A percentile compares a stretch with the other conserved stretches of the same genome.
Evolutionary conservation across 2,888 invertebrate genomes (phyloP).

Genomic region (Scotopteryx bipunctaria): DNA sequence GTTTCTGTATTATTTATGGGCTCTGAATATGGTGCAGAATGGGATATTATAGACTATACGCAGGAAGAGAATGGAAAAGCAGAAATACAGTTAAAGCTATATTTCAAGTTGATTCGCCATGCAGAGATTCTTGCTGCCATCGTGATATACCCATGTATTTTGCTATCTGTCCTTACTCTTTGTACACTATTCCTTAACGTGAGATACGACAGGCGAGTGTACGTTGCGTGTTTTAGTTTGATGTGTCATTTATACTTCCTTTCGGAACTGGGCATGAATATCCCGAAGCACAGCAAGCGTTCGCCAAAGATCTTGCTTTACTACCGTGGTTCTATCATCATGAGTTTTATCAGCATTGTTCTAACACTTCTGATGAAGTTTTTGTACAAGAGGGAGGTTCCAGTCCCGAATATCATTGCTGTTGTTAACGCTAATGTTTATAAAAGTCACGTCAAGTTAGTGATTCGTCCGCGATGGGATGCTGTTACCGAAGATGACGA

Average conservation of each 20-base stretch:
- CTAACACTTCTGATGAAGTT: conserved; percentile 18
- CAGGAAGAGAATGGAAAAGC: conserved; percentile 13
- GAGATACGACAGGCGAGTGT: conserved; percentile 28
- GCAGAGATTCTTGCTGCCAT: conserved; percentile 28
- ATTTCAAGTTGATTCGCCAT: conserved; percentile 34
- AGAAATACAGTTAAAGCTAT: conserved; percentile 21
- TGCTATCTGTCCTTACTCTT: conserved; percentile 33
- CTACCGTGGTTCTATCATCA: conserved; percentile 34
- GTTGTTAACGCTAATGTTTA: conserved; percentile 21
- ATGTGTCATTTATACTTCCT: conserved; percentile 37
- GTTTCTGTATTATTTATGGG: conserved; percentile 18
- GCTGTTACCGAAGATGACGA: not conserved
- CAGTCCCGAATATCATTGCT: conserved; percentile 11
- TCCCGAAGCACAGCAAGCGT: conserved; percentile 33
- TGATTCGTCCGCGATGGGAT: conserved; percentile 24
- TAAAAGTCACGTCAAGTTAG: conserved; percentile 10
- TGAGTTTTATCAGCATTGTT: conserved; percentile 21
- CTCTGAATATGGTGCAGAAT: conserved; percentile 39
- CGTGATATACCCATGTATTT: conserved; percentile 32
- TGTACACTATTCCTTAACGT: conserved; percentile 29
- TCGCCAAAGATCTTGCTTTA: conserved; percentile 36
- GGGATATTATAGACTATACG: conserved; percentile 39
- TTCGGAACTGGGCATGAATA: conserved; percentile 18
- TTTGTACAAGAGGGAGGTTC: conserved; percentile 8
- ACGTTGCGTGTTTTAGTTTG: conserved; percentile 28